phyloP scores from a whole-genome alignment of 1,140 invertebrate genomes.

The Drosophila tristis region DNA sequence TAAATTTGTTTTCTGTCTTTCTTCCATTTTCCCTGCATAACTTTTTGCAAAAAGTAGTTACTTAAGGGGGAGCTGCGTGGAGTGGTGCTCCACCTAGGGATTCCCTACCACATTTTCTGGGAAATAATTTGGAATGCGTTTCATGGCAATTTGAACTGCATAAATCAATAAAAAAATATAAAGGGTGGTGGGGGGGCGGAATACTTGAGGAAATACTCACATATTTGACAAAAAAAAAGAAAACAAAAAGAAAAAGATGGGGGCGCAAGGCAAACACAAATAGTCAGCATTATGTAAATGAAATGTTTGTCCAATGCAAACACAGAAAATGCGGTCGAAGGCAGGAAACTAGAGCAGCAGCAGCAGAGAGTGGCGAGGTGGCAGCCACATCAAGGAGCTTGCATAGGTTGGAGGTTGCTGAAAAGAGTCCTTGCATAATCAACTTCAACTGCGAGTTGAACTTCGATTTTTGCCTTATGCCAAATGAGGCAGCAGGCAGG shows the following conservation, averaged over 20 bases:
- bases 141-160: conserved; percentile 40
- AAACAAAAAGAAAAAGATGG: conserved; percentile 1
- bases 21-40: conserved; percentile 11
- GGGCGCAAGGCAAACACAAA: conserved; percentile 60
- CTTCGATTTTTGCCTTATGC: conserved; percentile 58
- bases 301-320: conserved; percentile 75
- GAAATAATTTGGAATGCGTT: conserved; percentile 39
- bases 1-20: conserved; percentile 62
- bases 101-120: conserved; percentile 12
- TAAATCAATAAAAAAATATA: conserved; percentile 61
- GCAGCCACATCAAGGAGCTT: conserved; percentile 34
- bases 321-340: conserved; percentile 53
- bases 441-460: conserved; percentile 48
- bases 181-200: neutral
- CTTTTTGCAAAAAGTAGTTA: conserved; percentile 1
- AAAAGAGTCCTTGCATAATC: conserved; percentile 65
- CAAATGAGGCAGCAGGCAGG: conserved; percentile 30
- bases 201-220: conserved; percentile 5
- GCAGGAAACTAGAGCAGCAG: conserved; percentile 44
- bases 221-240: conserved; percentile 48
- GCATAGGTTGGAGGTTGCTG: neutral
- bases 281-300: conserved; percentile 78
- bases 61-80: conserved; percentile 7
- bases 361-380: neutral
- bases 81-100: neutral